Base-by-base conservation (phyloP, 23 tunicate genomes). In the Oikopleura albicans region DNA sequence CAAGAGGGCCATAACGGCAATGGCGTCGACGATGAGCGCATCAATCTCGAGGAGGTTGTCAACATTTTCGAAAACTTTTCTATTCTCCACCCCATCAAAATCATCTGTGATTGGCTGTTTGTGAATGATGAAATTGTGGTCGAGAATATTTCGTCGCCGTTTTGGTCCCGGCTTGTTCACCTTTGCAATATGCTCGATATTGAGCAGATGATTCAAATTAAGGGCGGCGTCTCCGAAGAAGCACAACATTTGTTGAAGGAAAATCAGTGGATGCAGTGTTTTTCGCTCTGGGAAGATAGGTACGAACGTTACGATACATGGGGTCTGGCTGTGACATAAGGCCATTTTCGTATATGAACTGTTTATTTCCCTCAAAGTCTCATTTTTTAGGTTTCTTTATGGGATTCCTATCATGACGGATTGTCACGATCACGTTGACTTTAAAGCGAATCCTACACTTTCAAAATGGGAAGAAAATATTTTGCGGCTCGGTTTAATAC, bases 281-380 rank as follows among this genome's bases (percentile, higher is more conserved):
- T 71, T 71, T 71, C 79, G 4, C 79, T 71, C 2, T 71, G 79
- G 79, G 79, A 71, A 71, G 79, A 71, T 31, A 49, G 63, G 63
- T 49, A 12, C 16, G 63, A n/a, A n/a, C n/a, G n/a, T n/a, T n/a
- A n/a, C n/a, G n/a, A n/a, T n/a, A n/a, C n/a, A n/a, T n/a, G n/a
- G n/a, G n/a, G n/a, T n/a, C n/a, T n/a, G n/a, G n/a, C n/a, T n/a
- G n/a, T n/a, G n/a, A n/a, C n/a, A n/a, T n/a, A n/a, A n/a, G n/a
- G n/a, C n/a, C n/a, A n/a, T n/a, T n/a, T n/a, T n/a, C n/a, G n/a
- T n/a, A n/a, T n/a, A n/a, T n/a, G n/a, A n/a, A n/a, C n/a, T n/a
- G n/a, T n/a, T n/a, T n/a, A n/a, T n/a, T n/a, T n/a, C n/a, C n/a
- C n/a, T n/a, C n/a, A n/a, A n/a, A n/a, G n/a, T n/a, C n/a, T n/a